Conservation (phyloP, 1,140 invertebrate species). For the Nasonia longicornis region DNA sequence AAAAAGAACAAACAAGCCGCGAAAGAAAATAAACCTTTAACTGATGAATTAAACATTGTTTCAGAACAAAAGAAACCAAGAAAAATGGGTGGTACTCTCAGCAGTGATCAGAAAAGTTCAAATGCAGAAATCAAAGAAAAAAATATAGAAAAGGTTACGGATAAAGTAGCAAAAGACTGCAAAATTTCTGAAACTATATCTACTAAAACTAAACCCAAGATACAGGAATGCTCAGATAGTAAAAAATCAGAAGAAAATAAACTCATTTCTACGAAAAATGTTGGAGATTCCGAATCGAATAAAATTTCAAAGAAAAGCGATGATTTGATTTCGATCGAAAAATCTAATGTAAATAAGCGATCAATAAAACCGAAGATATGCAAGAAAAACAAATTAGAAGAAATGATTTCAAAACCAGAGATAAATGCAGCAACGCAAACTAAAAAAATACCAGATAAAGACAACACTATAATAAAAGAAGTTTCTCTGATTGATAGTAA, state of each 20-base stretch:
- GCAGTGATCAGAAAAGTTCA: neutral
- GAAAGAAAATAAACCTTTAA: neutral
- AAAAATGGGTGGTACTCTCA: neutral
- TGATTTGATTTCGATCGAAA: neutral
- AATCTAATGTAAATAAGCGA: neutral
- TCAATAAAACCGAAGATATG: neutral
- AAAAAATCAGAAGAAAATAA: neutral
- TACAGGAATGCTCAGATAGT: neutral
- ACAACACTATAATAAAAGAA: neutral
- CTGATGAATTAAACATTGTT: neutral
- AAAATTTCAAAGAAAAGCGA: neutral
- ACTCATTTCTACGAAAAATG: neutral
- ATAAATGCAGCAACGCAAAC: too few relatives aligned
- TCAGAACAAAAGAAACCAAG: slow-evolving; percentile 10
- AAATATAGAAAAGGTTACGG: slow-evolving; percentile 9
- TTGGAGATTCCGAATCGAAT: neutral
- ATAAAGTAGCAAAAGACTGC: neutral
- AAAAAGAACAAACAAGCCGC: slow-evolving; percentile 16
- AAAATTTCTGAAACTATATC: slow-evolving; percentile 8
- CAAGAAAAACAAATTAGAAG: neutral
- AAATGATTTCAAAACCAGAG: too few relatives aligned
- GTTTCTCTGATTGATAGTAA: neutral
- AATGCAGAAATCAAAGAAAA: slow-evolving; percentile 13
- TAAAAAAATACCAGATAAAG: too few relatives aligned
- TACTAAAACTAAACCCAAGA: neutral